A percentile compares a stretch with the other conserved stretches of the same genome.
phyloP scores from a whole-genome alignment of 2,113 vertebrate genomes.

The Chiloscyllium plagiosum region DNA sequence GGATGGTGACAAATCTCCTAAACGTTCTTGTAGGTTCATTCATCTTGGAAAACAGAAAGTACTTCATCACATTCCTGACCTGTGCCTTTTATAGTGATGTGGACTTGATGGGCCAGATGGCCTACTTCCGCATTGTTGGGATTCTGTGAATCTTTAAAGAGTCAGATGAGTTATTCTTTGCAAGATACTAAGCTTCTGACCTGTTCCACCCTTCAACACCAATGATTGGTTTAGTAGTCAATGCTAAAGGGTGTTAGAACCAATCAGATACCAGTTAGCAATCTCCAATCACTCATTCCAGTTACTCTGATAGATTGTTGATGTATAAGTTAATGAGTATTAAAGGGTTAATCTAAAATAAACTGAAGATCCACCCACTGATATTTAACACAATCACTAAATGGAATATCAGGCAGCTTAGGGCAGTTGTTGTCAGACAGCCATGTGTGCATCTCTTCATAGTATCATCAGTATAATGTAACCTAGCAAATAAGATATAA shows the following conservation, averaged over 20 bases:
- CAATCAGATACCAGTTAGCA: not conserved
- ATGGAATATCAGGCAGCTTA: too few relatives aligned
- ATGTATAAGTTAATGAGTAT: too few relatives aligned
- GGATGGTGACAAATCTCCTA: not conserved
- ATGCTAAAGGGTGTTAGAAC: not conserved
- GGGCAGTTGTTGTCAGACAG: too few relatives aligned
- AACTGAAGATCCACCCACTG: too few relatives aligned
- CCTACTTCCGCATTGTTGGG: too few relatives aligned
- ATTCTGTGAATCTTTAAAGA: not conserved
- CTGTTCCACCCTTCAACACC: not conserved
- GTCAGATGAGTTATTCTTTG: not conserved
- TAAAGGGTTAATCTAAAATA: too few relatives aligned
- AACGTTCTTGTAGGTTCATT: not conserved
- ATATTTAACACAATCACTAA: too few relatives aligned
- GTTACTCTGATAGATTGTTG: not conserved
- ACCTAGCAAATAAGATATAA: too few relatives aligned
- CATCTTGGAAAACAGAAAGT: not conserved
- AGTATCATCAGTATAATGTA: too few relatives aligned
- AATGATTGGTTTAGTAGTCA: not conserved
- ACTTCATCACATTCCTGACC: not conserved
- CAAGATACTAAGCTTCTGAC: not conserved
- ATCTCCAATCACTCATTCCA: not conserved
- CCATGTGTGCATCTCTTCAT: too few relatives aligned
- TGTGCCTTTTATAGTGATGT: not conserved
- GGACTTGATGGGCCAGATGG: too few relatives aligned